Evolutionary conservation across 2,113 vertebrate genomes (phyloP), one percentile per base, ranked within the genome.

Genomic region (Oceanites oceanicus): DNA sequence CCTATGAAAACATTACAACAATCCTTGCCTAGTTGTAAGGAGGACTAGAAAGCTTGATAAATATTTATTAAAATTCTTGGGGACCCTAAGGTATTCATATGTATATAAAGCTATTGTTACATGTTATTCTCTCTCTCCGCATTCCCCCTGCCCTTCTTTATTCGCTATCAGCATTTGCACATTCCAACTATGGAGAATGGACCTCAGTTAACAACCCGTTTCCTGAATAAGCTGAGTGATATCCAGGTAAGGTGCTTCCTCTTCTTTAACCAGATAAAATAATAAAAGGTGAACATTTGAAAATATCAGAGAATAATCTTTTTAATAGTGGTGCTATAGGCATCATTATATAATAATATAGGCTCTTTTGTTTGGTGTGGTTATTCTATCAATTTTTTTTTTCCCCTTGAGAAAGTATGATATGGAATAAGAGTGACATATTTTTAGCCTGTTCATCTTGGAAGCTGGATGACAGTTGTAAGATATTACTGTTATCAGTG

Each of bases 181-280:
- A 98, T 99, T 77, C 99, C 99, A 59, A 98, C 97, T 21, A 98
- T 98, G 97, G 98, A 98, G 36, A 98, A 98, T 34, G 98, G 98
- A 62, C 97, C 98, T 42, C 97, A 97, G 87, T 36, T 99, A 91
- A 94, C 99, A 36, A 97, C 97, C 12, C 98, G 98, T 49, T 94
- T 99, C 78, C 94, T 98, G 73, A 98, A 98, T 34, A 98, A 98
- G 56, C 92, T 99, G 45, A 97, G 44, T n/a, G 98, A 99, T 85
- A 98, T 98, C 89, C 98, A 99, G 97, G 99, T 99, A 96, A 97
- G 97, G 6, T 25, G 13, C 55, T 94, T 65, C 13, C 36, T 87
- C 36, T 61, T 74, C 56, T 72, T 22, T 75, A 56, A 93, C 10
- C 18, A 70, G 34, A 34, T 71, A 52, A 85, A 71, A 52, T 55